A percentile compares a stretch with the other conserved stretches of the same genome.
These are phyloP conservation scores for Megalurothrips usitatus DNA, from an alignment of 2,888 invertebrate genomes.

Conservation along the genomic window DNA sequence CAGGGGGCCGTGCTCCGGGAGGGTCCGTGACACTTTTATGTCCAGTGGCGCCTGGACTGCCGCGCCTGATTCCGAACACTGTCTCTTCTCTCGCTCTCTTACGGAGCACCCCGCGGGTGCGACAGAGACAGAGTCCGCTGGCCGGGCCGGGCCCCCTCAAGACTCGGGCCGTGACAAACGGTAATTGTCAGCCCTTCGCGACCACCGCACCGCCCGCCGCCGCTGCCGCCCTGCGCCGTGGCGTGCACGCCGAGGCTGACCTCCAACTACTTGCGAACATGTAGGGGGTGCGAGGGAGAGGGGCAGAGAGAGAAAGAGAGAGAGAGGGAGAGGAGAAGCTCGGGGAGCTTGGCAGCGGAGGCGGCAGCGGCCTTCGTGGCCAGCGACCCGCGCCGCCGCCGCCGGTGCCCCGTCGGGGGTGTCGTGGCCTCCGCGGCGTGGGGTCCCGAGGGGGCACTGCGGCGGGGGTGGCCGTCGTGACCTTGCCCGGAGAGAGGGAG, in stretches of 20 bases:
- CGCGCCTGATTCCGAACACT: background rate
- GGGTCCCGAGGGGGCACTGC: background rate
- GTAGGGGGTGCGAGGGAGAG: background rate
- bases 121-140: no score
- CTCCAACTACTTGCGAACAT: background rate
- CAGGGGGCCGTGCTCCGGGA: background rate
- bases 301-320: background rate
- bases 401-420: background rate
- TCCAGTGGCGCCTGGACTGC: background rate
- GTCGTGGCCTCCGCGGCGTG: no score
- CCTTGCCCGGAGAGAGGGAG: background rate
- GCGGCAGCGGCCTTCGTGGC: background rate
- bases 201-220: background rate
- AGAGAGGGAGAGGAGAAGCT: background rate
- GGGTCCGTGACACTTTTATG: conserved; percentile 15
- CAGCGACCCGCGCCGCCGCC: background rate
- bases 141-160: background rate
- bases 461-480: background rate
- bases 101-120: no score
- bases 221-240: background rate
- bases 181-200: conserved; percentile 17
- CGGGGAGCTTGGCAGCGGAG: background rate
- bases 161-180: conserved; percentile 2
- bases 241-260: no score
- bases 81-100: no score